phyloP scores from a whole-genome alignment of 2,888 invertebrate species.

The Lycophotia porphyrea region DNA sequence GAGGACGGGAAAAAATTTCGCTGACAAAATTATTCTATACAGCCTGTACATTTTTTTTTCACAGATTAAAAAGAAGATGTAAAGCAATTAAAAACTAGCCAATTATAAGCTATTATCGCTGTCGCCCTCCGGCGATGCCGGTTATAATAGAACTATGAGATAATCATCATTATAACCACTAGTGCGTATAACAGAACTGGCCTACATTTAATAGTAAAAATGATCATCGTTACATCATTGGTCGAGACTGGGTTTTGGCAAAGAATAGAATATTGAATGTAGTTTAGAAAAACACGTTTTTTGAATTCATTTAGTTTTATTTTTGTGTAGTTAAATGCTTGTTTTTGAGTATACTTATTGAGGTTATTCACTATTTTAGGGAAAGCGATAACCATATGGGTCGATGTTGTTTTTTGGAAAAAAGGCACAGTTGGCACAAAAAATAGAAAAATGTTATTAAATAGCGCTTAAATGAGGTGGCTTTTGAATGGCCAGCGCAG shows the following conservation, averaged over 20 bases:
- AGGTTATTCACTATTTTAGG: background rate
- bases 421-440: too few relatives aligned
- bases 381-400: background rate
- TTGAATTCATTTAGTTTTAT: background rate
- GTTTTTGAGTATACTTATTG: background rate
- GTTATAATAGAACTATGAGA: conserved; percentile 24
- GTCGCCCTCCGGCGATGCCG: conserved; percentile 28
- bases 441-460: too few relatives aligned
- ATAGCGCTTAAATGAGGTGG: too few relatives aligned
- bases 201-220: conserved; percentile 28
- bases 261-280: background rate
- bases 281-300: background rate
- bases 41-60: conserved; percentile 1
- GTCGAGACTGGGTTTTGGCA: background rate
- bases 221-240: conserved; percentile 34
- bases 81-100: conserved; percentile 34
- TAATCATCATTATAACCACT: conserved; percentile 5
- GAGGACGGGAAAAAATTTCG: too few relatives aligned
- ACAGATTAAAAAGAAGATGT: conserved; percentile 24
- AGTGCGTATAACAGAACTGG: conserved; percentile 8
- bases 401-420: background rate
- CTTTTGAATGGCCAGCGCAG: background rate
- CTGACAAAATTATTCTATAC: too few relatives aligned
- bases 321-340: background rate
- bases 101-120: conserved; percentile 9